Evolutionary conservation across 1,140 invertebrate species (phyloP).

Genomic region (Meloidogyne hapla): DNA sequence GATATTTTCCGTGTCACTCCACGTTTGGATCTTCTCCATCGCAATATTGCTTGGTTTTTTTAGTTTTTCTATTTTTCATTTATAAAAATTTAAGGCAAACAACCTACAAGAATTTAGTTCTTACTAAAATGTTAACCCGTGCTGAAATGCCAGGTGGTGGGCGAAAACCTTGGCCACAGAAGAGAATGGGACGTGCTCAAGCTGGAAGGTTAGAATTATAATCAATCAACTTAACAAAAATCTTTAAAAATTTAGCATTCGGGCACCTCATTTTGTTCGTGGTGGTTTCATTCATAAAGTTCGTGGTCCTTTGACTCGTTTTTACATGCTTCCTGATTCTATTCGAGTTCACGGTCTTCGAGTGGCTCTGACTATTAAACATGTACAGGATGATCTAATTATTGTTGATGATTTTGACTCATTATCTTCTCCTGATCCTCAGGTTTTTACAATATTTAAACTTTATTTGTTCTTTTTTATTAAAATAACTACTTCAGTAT

Average conservation of each 20-base stretch:
- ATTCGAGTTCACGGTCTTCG: constrained; percentile 77
- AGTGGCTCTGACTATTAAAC: constrained; percentile 80
- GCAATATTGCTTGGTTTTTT: constrained; percentile 75
- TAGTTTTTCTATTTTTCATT: neutral
- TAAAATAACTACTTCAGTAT: constrained; percentile 66
- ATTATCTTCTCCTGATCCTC: constrained; percentile 78
- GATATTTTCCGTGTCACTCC: constrained; percentile 56
- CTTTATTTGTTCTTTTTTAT: constrained; percentile 9
- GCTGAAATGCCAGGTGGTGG: constrained; percentile 82
- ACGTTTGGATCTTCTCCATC: constrained; percentile 81
- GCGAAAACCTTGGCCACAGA: constrained; percentile 73
- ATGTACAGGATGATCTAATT: constrained; percentile 89
- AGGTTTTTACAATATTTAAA: constrained; percentile 59
- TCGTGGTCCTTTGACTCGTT: constrained; percentile 80
- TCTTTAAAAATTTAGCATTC: constrained; percentile 66
- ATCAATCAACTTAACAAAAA: neutral
- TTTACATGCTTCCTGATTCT: constrained; percentile 84
- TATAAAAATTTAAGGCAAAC: constrained; percentile 70
- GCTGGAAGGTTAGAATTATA: constrained; percentile 71
- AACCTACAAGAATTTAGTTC: constrained; percentile 76
- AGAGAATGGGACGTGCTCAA: constrained; percentile 81
- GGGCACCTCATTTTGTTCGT: constrained; percentile 76
- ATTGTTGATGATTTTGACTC: constrained; percentile 80
- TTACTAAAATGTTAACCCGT: constrained; percentile 72
- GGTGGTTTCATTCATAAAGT: constrained; percentile 83